Evolutionary conservation across 92 coral and sea anemone species (phyloP).

Genomic region (Blastomussa wellsi): DNA sequence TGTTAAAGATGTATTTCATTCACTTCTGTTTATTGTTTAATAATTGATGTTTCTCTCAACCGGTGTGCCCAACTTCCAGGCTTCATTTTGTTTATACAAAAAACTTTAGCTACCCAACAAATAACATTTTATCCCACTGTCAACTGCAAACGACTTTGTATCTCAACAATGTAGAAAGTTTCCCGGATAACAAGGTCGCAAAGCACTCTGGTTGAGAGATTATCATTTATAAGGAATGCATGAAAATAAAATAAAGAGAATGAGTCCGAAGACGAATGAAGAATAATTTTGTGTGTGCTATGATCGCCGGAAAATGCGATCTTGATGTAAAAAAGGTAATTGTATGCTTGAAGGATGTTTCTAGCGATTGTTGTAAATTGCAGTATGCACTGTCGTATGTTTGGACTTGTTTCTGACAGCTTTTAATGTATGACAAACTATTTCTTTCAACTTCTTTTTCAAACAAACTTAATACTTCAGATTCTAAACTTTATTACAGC

Average conservation of each 20-base stretch:
- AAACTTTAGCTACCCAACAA: neutral
- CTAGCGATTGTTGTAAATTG: neutral
- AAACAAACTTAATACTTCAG: neutral
- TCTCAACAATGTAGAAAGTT: neutral
- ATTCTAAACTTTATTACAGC: neutral
- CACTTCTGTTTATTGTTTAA: neutral
- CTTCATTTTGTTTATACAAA: neutral
- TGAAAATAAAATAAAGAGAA: neutral
- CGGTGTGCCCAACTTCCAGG: neutral
- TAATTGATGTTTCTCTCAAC: neutral
- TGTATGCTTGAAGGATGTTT: no score
- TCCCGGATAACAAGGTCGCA: neutral
- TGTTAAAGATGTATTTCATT: neutral
- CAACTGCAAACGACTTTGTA: neutral
- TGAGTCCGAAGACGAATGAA: neutral
- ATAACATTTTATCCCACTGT: neutral
- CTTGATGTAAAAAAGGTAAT: constrained; percentile 9
- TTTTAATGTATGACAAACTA: neutral
- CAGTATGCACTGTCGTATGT: neutral
- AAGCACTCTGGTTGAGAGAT: neutral
- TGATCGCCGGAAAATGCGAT: constrained; percentile 3
- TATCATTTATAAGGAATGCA: neutral
- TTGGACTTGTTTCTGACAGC: neutral
- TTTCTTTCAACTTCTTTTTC: neutral
- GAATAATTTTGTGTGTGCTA: neutral